Base-by-base conservation (phyloP, 2,888 invertebrate genomes). In the Diaprepes abbreviatus region DNA sequence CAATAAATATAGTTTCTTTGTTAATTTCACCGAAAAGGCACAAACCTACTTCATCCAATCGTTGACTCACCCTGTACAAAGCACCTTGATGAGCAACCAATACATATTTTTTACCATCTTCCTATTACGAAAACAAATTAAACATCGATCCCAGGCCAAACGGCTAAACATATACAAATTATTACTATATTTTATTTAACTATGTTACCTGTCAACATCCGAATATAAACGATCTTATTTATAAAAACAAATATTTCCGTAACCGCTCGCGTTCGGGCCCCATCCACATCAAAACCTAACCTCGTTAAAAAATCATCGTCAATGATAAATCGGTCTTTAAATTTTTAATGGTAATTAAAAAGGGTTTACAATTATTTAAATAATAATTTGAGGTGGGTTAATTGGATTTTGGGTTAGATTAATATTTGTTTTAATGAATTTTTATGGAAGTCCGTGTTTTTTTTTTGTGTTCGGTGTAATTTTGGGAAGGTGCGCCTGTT, bases 201-300 rank as follows among this genome's bases (percentile, higher is more conserved):
- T 31, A 24, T 14, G 52, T 33, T 38, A 63, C 63, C 68, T 68
- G 68, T 63, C 68, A 55, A 17, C 68, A 50, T 57, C 36, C 58
- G 68, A 68, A 68, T 63, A 68, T 68, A 68, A 68, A 68, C 68
- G 68, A 68, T 68, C 68, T 68, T 68, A 68, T 68, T 68, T 63
- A 68, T 38, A 62, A 62, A 62, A 68, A 63, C 68, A 68, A 68
- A 68, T 68, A 68, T 68, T 68, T 68, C 40, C 21, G 50, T 58
- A 52, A 57, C 55, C 54, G 52, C 55, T 67, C 62, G 60, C 52
- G 59, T 28, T 50, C 21, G 24, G 28, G n/a, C 9, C 48, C 48
- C 14, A n/a, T 21, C 48, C 28, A 50, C 48, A 28, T 50, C 48
- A 50, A 28, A 28, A 3, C 57, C 40, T 19, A 50, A 33, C 38